Conservation (phyloP, 2,797 vertebrate genomes). For the Chloroceryle inda region DNA sequence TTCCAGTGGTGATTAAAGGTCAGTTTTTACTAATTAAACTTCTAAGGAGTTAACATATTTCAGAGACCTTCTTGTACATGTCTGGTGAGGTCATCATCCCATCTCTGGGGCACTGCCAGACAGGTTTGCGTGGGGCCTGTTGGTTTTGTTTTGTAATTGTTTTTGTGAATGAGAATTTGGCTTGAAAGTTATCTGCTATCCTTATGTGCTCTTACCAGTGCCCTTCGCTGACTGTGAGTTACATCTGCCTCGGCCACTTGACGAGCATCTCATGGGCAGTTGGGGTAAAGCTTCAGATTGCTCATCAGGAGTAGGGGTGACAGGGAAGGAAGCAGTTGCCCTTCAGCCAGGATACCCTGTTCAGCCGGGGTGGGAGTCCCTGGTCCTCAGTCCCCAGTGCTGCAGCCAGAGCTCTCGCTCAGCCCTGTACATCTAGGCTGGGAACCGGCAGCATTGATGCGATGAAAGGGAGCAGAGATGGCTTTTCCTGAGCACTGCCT, state of each 20-base stretch:
- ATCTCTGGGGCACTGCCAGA: not conserved
- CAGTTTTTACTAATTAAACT: not conserved
- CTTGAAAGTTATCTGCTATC: not conserved
- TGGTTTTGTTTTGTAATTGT: not conserved
- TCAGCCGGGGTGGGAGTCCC: fast-evolving
- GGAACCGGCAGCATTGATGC: not conserved
- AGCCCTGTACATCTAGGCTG: not conserved
- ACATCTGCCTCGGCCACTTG: not conserved
- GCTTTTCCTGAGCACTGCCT: constrained; percentile 74
- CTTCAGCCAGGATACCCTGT: not conserved
- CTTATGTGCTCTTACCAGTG: not conserved
- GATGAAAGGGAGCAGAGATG: constrained; percentile 69
- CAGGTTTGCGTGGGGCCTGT: not conserved
- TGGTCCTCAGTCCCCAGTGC: not conserved
- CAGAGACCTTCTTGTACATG: not conserved
- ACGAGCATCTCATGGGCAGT: fast-evolving
- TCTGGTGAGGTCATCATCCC: not conserved
- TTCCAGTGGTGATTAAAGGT: not conserved
- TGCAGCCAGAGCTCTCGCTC: not conserved
- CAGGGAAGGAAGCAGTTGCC: not conserved
- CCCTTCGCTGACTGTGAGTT: not conserved
- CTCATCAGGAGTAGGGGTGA: not conserved
- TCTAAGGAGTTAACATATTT: not conserved
- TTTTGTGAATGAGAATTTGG: fast-evolving
- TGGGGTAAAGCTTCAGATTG: not conserved